Conservation (phyloP, 2,888 invertebrate genomes). For the Oscheius myriophilus region DNA sequence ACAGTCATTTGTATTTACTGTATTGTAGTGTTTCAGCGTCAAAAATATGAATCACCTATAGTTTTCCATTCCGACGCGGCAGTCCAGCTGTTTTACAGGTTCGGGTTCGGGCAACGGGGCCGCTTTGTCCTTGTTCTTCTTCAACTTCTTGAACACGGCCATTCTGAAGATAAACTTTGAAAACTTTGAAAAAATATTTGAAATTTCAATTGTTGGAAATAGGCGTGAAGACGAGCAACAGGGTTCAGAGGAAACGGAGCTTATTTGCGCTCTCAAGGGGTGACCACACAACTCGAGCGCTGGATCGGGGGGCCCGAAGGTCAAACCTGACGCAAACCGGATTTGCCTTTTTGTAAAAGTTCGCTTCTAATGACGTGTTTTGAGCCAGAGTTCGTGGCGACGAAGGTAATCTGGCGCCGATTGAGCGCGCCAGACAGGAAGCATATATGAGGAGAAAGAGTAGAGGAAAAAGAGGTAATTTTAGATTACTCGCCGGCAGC, state of each 20-base stretch:
- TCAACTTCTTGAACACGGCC: constrained; percentile 68
- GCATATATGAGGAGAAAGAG: too few relatives aligned
- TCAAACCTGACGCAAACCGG: too few relatives aligned
- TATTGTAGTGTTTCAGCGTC: too few relatives aligned
- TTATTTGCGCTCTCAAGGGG: constrained; percentile 30
- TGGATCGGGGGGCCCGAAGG: too few relatives aligned
- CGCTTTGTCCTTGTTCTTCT: constrained; percentile 60
- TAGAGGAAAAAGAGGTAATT: too few relatives aligned
- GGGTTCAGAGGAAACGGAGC: constrained; percentile 26
- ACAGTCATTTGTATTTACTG: too few relatives aligned
- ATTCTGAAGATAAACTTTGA: constrained; percentile 33
- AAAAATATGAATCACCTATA: constrained; percentile 51
- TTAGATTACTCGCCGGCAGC: too few relatives aligned
- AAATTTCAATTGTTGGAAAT: background rate
- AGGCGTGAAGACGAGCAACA: background rate
- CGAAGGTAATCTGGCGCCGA: too few relatives aligned
- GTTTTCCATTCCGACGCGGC: constrained; percentile 64
- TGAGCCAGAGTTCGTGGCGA: too few relatives aligned
- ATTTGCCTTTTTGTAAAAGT: too few relatives aligned
- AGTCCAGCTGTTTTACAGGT: constrained; percentile 65
- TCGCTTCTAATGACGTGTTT: too few relatives aligned
- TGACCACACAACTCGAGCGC: constrained; percentile 3
- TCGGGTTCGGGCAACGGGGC: constrained; percentile 59
- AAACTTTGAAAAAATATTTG: constrained; percentile 6
- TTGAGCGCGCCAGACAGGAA: too few relatives aligned